These are phyloP conservation scores for Drosophila tripunctata DNA, from an alignment of 2,888 invertebrate genomes.

Conservation along the genomic window DNA sequence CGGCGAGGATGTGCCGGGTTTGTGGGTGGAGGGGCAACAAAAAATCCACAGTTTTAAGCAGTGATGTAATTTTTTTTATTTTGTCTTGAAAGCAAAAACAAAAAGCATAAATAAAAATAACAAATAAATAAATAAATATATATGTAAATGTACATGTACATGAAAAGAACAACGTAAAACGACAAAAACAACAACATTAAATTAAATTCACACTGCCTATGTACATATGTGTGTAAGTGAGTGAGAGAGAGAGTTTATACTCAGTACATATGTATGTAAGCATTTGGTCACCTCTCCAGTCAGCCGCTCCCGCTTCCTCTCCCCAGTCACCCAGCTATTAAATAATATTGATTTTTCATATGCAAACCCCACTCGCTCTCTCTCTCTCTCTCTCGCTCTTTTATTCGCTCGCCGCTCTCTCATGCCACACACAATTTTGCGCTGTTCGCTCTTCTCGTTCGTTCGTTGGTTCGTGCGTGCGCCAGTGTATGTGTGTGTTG, in stretches of 20 bases:
- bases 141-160: no score
- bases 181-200: conserved; percentile 65
- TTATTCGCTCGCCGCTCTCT: conserved; percentile 47
- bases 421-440: conserved; percentile 48
- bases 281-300: conserved; percentile 56
- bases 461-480: conserved; percentile 51
- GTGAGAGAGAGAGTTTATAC: conserved; percentile 43
- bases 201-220: conserved; percentile 48
- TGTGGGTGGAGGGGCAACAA: background rate
- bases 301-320: conserved; percentile 11
- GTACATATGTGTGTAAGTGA: conserved; percentile 11
- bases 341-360: conserved; percentile 80
- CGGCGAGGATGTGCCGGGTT: conserved; percentile 40
- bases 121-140: conserved; percentile 44
- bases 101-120: conserved; percentile 53
- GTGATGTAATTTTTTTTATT: conserved; percentile 75
- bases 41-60: conserved; percentile 31
- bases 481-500: conserved; percentile 20
- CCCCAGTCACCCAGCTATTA: conserved; percentile 69
- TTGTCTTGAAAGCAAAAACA: conserved; percentile 51
- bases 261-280: conserved; percentile 29
- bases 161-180: conserved; percentile 66
- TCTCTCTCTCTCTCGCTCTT: no score
- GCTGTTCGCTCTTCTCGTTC: conserved; percentile 48
- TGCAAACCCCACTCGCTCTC: conserved; percentile 66